Base-by-base conservation (phyloP, 2,113 vertebrate species). In the Toxotes jaculatrix region DNA sequence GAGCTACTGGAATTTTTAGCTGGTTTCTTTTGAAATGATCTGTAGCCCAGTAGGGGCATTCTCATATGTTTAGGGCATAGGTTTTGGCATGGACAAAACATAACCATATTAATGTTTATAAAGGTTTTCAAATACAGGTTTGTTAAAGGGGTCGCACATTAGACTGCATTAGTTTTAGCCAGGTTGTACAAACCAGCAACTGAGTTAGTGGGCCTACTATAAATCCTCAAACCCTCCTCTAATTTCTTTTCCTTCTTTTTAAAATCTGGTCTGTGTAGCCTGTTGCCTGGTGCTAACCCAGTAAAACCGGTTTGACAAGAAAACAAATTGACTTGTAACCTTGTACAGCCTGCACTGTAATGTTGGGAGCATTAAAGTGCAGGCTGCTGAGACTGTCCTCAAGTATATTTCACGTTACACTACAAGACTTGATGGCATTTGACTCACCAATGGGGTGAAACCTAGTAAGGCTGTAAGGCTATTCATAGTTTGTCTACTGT, bases 401-500 rank as follows among this genome's bases (percentile, higher is more conserved):
- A n/a, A 14, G 61, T 67, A 2, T 61, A 68, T 65, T 81, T 75
- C 51, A 55, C 38, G 17, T 36, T 32, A 17, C 40, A 47, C 63
- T 61, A 56, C 51, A 16, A 21, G 56, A 64, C 80, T 12, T 27
- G 11, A 5, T 66, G 78, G 51, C 69, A 78, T 88, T 27, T 83
- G 62, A 1, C 38, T 62, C 14, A 45, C 17, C 36, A 21, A 31
- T 9, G 11, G n/a, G 10, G 16, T 66, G 78, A 80, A 86, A 73
- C 87, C 73, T 4, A 73, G 85, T 87, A 86, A 80, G 64, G 68
- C 36, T 75, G 64, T 13, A 38, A 32, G 40, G 36, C 77, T 91
- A 89, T 90, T 84, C 68, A 82, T 88, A 89, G 83, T 67, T 31
- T 32, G 42, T 64, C 74, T 68, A 78, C 81, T 86, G 80, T 90